Evolutionary conservation across 2,113 vertebrate genomes (phyloP).

Genomic region (Corydoras sp.): DNA sequence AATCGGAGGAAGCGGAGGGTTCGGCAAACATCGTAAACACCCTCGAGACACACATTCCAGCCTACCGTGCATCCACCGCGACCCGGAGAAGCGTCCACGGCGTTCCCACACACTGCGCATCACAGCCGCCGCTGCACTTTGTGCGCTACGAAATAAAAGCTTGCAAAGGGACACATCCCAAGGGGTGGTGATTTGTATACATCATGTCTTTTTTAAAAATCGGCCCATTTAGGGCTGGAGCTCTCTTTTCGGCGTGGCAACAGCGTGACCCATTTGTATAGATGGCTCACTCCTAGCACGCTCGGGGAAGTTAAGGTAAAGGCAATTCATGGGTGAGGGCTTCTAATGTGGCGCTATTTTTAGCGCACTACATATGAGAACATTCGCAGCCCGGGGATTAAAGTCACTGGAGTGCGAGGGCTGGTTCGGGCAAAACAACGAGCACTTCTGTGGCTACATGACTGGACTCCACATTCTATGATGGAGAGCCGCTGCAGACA

Average conservation of each 20-base stretch:
- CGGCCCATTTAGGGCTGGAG: neutral
- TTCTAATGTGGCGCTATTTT: conserved; percentile 41
- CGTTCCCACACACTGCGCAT: conserved; percentile 32
- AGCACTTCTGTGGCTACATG: conserved; percentile 37
- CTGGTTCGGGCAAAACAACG: conserved; percentile 44
- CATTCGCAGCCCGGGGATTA: conserved; percentile 32
- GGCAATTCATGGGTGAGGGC: conserved; percentile 35
- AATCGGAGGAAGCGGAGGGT: conserved; percentile 16
- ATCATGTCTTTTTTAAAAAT: conserved; percentile 25
- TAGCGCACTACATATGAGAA: conserved; percentile 35
- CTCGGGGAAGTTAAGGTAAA: conserved; percentile 23
- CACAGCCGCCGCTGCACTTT: conserved; percentile 5
- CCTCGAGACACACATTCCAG: conserved; percentile 24
- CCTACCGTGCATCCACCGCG: conserved; percentile 1
- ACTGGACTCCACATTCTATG: conserved; percentile 44
- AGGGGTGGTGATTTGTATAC: conserved; percentile 21
- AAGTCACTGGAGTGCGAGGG: conserved; percentile 41
- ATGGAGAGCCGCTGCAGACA: conserved; percentile 44
- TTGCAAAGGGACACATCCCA: conserved; percentile 7
- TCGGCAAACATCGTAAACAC: conserved; percentile 20
- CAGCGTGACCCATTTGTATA: conserved; percentile 21
- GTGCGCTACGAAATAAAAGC: conserved; percentile 14
- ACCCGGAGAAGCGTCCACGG: conserved; percentile 8
- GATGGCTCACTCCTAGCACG: conserved; percentile 8
- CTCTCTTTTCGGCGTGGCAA: neutral